phyloP scores from a whole-genome alignment of 2,113 vertebrate species.

The Bujurquina vittata region DNA sequence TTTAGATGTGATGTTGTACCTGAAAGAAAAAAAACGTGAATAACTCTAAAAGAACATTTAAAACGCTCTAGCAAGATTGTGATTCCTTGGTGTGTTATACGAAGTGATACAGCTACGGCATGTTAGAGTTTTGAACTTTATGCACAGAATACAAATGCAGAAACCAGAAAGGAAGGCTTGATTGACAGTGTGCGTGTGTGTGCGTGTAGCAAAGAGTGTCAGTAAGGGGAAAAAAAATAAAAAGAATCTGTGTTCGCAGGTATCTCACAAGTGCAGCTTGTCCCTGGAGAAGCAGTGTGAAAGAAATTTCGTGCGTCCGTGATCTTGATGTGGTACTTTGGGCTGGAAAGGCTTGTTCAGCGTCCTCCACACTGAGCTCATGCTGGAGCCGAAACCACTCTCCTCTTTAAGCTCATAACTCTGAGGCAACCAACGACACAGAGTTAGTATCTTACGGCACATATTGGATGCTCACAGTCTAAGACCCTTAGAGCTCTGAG shows the following conservation, averaged over 20 bases:
- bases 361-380: conserved; percentile 86
- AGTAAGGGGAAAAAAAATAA: background rate
- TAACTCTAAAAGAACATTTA: no score
- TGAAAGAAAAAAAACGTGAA: conserved; percentile 57
- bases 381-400: conserved; percentile 83
- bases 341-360: conserved; percentile 91
- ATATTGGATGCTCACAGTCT: background rate
- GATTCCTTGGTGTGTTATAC: no score
- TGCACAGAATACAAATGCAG: background rate
- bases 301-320: conserved; percentile 87
- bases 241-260: background rate
- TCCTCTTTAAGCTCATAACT: conserved; percentile 92
- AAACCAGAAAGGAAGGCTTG: background rate
- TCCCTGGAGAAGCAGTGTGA: conserved; percentile 95
- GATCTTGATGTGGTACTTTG: conserved; percentile 82
- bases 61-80: no score
- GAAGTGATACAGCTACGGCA: no score
- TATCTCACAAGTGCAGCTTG: conserved; percentile 94
- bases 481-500: background rate
- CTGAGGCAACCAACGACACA: conserved; percentile 69
- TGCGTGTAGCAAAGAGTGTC: background rate
- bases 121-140: background rate
- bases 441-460: background rate
- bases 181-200: background rate
- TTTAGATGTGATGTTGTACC: conserved; percentile 93